A percentile compares a stretch with the other conserved stretches of the same genome.
phyloP scores from a whole-genome alignment of 2,113 vertebrate species.

The Bucco capensis region DNA sequence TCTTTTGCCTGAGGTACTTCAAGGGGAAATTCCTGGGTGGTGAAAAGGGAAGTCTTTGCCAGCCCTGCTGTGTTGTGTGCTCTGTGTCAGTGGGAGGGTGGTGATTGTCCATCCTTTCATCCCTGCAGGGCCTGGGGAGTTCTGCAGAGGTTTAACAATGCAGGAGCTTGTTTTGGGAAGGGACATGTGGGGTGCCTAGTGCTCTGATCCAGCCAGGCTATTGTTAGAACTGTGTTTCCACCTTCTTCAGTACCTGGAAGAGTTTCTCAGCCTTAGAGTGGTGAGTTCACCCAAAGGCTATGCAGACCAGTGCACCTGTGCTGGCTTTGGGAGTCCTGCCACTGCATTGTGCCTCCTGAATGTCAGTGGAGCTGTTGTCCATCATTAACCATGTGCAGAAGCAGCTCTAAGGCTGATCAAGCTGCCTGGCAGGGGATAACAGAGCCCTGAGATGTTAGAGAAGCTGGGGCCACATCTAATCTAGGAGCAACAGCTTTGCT shows the following conservation, averaged over 20 bases:
- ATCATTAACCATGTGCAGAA: background rate
- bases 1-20: background rate
- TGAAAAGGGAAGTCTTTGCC: background rate
- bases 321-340: background rate
- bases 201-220: background rate
- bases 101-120: background rate
- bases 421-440: background rate
- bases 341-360: background rate
- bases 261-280: background rate
- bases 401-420: background rate
- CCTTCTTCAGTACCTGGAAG: background rate
- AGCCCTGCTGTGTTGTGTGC: background rate
- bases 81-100: background rate
- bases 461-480: background rate
- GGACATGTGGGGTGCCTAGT: accelerated
- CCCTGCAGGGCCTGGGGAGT: background rate
- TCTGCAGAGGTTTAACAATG: background rate
- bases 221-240: background rate
- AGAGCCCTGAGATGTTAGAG: background rate
- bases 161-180: background rate
- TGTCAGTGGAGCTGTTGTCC: background rate
- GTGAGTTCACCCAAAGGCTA: background rate
- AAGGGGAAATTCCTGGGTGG: background rate
- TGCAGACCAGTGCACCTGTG: background rate
- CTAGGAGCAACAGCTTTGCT: background rate